Conservation (phyloP, 2,888 invertebrate species). For the Lamproptera curius region DNA sequence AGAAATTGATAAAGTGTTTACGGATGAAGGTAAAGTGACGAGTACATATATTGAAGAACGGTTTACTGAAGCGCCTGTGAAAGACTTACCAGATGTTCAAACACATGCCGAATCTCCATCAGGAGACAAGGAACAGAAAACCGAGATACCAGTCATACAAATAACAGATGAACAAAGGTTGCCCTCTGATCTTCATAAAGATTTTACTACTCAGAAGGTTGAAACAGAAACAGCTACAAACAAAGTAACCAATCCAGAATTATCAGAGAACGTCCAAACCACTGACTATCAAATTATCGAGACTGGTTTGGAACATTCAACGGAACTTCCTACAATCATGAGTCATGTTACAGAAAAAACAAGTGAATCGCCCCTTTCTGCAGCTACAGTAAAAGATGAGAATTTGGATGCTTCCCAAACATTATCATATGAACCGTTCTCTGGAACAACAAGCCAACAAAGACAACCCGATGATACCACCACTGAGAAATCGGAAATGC, state of each 20-base stretch:
- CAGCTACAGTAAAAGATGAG: background rate
- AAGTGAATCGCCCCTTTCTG: background rate
- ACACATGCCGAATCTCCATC: slow-evolving; percentile 9
- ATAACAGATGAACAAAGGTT: background rate
- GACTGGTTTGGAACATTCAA: slow-evolving; percentile 5
- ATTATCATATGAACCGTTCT: background rate
- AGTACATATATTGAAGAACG: background rate
- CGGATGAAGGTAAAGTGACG: background rate
- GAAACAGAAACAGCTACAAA: background rate
- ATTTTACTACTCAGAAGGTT: background rate
- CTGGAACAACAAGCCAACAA: slow-evolving; percentile 1
- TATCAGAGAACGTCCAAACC: background rate
- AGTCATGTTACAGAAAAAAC: background rate
- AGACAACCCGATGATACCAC: slow-evolving; percentile 5
- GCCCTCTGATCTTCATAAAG: background rate
- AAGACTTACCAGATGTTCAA: slow-evolving; percentile 13
- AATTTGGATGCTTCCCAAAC: background rate
- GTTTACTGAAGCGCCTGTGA: slow-evolving; percentile 7
- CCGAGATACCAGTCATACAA: slow-evolving; percentile 1
- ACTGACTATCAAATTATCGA: slow-evolving; percentile 5
- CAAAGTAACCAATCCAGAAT: background rate
- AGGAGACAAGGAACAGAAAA: background rate
- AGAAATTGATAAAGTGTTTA: slow-evolving; percentile 2
- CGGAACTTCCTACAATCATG: background rate
- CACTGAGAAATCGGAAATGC: slow-evolving; percentile 7